These are phyloP conservation scores for Apostichopus parvimensis DNA, from an alignment of 35 echinoderm and acorn worm genomes.

Conservation along the genomic window DNA sequence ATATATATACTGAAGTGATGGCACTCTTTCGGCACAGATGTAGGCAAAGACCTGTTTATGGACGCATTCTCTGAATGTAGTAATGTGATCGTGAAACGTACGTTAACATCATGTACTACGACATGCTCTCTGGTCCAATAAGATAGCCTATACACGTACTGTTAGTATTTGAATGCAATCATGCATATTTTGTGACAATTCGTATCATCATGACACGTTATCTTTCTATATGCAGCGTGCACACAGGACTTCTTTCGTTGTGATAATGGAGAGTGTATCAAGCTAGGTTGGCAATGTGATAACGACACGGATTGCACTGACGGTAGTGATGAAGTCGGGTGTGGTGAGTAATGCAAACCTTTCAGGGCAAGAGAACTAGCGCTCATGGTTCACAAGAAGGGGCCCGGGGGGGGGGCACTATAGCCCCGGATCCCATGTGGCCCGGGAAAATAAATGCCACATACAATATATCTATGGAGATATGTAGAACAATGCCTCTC, in stretches of 20 bases:
- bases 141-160: too few relatives aligned
- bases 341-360: conserved; percentile 52
- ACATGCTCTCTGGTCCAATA: too few relatives aligned
- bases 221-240: conserved; percentile 8
- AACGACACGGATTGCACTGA: conserved; percentile 79
- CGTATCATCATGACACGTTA: neutral
- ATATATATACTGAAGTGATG: too few relatives aligned
- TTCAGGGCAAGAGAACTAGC: neutral
- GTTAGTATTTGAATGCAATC: too few relatives aligned
- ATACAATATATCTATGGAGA: neutral
- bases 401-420: too few relatives aligned
- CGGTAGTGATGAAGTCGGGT: conserved; percentile 72
- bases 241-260: conserved; percentile 68
- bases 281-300: conserved; percentile 74
- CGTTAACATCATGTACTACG: too few relatives aligned
- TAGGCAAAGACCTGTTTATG: too few relatives aligned
- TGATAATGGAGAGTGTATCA: conserved; percentile 72
- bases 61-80: too few relatives aligned
- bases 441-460: neutral
- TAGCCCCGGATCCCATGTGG: too few relatives aligned
- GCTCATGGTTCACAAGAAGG: neutral
- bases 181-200: neutral
- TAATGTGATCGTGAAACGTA: too few relatives aligned
- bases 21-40: too few relatives aligned
- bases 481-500: neutral